Conservation (phyloP, 2,797 vertebrate genomes). For the Semaprochilodus insignis region DNA sequence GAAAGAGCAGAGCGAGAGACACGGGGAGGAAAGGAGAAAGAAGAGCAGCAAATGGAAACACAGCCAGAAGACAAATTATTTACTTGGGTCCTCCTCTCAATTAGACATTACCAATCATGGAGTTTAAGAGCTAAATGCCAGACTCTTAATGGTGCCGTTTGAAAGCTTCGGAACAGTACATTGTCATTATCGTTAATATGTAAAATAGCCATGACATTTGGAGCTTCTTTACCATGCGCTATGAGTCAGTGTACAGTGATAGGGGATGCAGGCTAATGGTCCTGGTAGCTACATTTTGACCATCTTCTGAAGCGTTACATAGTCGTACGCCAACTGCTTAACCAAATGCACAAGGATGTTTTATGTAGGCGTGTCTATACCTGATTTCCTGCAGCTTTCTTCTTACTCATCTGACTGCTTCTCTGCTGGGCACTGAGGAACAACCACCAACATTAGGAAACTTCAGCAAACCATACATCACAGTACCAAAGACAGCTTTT, state of each 20-base stretch:
- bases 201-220: background rate
- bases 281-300: background rate
- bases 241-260: background rate
- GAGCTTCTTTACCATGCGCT: background rate
- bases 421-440: conserved; percentile 91
- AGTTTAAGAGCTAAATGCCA: background rate
- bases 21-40: background rate
- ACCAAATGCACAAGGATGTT: background rate
- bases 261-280: background rate
- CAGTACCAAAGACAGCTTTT: conserved; percentile 83
- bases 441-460: conserved; percentile 50
- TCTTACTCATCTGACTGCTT: conserved; percentile 95
- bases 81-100: background rate
- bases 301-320: background rate
- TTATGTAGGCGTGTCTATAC: conserved; percentile 80
- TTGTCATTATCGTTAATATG: conserved; percentile 1
- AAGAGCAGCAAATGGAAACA: conserved; percentile 6
- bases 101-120: background rate
- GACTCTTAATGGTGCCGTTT: background rate
- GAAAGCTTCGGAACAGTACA: background rate
- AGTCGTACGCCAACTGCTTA: background rate
- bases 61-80: background rate
- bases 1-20: conserved; percentile 30
- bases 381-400: conserved; percentile 96
- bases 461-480: conserved; percentile 65